These are phyloP conservation scores for Cassiopea andromeda DNA, from an alignment of 30 jellyfish, hydroid and myxozoan species.

Conservation along the genomic window DNA sequence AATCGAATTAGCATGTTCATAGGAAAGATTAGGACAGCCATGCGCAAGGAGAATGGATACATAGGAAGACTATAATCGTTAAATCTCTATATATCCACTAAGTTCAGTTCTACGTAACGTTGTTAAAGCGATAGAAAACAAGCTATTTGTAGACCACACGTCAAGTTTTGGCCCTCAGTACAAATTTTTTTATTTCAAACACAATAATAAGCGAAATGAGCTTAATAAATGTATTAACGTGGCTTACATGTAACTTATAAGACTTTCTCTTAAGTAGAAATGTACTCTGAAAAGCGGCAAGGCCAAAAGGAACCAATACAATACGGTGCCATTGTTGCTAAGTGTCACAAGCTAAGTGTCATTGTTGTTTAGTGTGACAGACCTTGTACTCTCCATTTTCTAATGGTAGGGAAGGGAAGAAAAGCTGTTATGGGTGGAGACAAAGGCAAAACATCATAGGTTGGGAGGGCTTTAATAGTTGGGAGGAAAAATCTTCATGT, in stretches of 20 bases:
- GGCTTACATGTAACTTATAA: background rate
- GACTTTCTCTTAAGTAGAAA: background rate
- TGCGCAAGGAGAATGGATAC: constrained; percentile 34
- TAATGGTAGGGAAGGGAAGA: no score
- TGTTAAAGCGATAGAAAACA: background rate
- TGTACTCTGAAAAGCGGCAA: background rate
- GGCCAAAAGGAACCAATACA: background rate
- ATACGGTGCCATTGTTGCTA: background rate
- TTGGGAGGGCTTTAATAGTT: no score
- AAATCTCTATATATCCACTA: constrained; percentile 29
- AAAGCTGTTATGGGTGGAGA: no score
- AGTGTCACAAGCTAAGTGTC: background rate
- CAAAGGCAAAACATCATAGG: no score
- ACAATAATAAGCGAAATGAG: background rate
- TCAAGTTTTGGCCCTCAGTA: constrained; percentile 1
- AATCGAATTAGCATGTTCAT: constrained; percentile 39
- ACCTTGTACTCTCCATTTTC: no score
- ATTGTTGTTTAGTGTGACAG: no score
- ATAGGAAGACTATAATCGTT: constrained; percentile 15
- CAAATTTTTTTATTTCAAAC: background rate
- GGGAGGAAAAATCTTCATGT: no score
- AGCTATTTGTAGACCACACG: constrained; percentile 47
- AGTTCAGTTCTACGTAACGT: background rate
- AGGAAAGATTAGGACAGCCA: constrained; percentile 40
- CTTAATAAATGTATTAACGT: constrained; percentile 5